Conservation (phyloP, 37 sponge, comb jelly and placozoan genomes). For the Tethya wilhelma region DNA sequence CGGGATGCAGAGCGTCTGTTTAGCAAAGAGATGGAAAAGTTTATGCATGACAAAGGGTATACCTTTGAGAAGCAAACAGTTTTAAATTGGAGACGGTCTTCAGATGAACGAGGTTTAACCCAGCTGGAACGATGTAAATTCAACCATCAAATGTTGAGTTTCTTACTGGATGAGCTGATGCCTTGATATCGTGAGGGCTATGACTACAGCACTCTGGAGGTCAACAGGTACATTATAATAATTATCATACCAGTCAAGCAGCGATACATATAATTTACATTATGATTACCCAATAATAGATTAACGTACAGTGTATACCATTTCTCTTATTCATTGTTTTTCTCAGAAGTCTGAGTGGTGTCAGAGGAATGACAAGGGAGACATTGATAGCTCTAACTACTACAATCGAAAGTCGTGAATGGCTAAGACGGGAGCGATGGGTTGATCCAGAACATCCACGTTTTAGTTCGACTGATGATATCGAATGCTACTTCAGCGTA, state of each 20-base stretch:
- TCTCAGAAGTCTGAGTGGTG: neutral
- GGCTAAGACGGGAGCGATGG: neutral
- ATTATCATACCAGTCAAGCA: no score
- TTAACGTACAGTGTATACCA: no score
- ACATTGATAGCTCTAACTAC: neutral
- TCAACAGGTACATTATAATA: slow-evolving; percentile 39
- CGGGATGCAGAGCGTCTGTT: slow-evolving; percentile 16
- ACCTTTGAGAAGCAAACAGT: neutral
- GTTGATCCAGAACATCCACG: slow-evolving; percentile 12
- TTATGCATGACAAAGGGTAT: neutral
- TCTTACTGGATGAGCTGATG: slow-evolving; percentile 28
- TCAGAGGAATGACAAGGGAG: slow-evolving; percentile 11
- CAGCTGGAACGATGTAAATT: neutral
- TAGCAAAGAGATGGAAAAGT: neutral
- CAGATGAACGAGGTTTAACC: slow-evolving; percentile 26
- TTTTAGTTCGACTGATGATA: neutral
- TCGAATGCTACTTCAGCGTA: slow-evolving; percentile 4
- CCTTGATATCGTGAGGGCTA: slow-evolving; percentile 28
- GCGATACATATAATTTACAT: neutral
- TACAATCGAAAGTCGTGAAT: slow-evolving; percentile 4
- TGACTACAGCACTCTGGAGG: slow-evolving; percentile 40
- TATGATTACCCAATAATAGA: neutral
- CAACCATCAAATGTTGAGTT: slow-evolving; percentile 18
- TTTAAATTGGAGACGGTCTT: slow-evolving; percentile 16
- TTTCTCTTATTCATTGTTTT: neutral